phyloP scores from a whole-genome alignment of 2,113 vertebrate genomes.

The Syrmaticus mikado region DNA sequence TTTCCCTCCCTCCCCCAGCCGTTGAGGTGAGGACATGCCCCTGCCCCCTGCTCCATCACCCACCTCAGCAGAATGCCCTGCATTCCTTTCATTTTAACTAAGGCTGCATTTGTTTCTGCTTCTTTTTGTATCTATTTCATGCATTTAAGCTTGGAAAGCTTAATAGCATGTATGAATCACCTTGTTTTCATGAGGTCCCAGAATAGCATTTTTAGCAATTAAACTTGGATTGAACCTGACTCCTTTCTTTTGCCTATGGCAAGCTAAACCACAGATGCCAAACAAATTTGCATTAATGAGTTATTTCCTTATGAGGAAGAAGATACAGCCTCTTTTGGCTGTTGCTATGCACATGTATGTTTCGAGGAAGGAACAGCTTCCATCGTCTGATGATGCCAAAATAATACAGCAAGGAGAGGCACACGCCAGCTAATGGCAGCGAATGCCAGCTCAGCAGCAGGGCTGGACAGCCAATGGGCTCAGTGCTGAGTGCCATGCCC shows the following conservation, averaged over 20 bases:
- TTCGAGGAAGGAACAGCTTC: neutral
- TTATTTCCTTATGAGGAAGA: conserved; percentile 2
- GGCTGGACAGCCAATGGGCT: neutral
- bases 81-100: too few species aligned
- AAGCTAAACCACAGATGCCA: neutral
- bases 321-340: neutral
- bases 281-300: conserved; percentile 37
- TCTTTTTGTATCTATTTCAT: neutral
- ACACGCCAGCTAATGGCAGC: neutral
- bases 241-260: conserved; percentile 29
- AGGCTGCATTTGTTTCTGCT: neutral
- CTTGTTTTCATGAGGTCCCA: neutral
- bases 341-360: neutral
- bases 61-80: neutral
- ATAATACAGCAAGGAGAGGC: neutral
- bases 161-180: neutral
- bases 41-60: neutral
- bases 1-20: neutral
- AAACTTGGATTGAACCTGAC: conserved; percentile 45
- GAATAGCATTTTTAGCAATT: conserved; percentile 40
- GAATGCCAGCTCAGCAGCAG: neutral
- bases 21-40: fast-evolving
- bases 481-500: neutral
- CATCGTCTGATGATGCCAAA: neutral
- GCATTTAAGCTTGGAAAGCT: neutral